phyloP scores from a whole-genome alignment of 2,113 vertebrate genomes.

The Thermophis baileyi region DNA sequence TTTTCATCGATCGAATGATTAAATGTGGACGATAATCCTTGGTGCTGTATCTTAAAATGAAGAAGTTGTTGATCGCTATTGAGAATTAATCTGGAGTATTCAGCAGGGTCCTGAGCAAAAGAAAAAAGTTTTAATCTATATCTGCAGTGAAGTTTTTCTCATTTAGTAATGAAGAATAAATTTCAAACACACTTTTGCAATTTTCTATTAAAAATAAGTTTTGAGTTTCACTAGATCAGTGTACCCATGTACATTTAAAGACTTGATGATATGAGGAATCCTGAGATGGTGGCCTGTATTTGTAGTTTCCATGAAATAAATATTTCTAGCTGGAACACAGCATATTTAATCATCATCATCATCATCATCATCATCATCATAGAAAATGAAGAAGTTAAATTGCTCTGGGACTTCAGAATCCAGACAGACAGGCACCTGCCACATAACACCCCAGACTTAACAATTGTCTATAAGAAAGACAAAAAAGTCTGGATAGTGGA shows the following conservation, averaged over 20 bases:
- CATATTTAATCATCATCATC: not conserved
- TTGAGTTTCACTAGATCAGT: not conserved
- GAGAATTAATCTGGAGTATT: slow-evolving; percentile 75
- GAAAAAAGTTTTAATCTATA: not conserved
- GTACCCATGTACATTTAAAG: not conserved
- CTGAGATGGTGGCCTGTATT: not conserved
- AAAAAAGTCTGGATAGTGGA: no score
- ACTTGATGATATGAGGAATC: not conserved
- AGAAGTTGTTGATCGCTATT: slow-evolving; percentile 54
- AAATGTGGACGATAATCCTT: slow-evolving; percentile 49
- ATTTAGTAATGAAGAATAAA: not conserved
- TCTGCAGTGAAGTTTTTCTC: not conserved
- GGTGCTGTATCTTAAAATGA: slow-evolving; percentile 56
- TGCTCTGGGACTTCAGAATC: no score
- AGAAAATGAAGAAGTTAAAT: no score
- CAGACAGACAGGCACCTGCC: no score
- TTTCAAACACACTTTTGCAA: not conserved
- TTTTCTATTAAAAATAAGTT: not conserved
- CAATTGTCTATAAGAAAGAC: no score
- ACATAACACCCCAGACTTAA: no score
- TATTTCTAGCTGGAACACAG: not conserved
- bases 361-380: no score
- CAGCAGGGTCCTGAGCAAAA: slow-evolving; percentile 74
- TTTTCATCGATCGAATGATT: slow-evolving; percentile 60
- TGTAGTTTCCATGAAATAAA: not conserved